These are phyloP conservation scores for Calliopum simillimum DNA, from an alignment of 2,888 invertebrate species.

Conservation along the genomic window DNA sequence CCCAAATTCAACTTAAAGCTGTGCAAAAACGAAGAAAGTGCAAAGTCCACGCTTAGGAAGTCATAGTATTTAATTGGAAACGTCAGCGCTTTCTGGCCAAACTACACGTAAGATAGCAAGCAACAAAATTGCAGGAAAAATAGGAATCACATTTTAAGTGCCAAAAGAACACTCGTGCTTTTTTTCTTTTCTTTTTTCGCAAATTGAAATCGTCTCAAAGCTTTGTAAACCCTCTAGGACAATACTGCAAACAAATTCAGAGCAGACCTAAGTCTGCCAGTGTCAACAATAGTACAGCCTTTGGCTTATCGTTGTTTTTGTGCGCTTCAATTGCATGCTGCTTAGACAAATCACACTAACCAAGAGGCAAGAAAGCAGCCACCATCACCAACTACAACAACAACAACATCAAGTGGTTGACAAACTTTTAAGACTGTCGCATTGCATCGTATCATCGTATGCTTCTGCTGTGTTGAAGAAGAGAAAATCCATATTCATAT, in stretches of 20 bases:
- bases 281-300: background rate
- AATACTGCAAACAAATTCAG: constrained; percentile 6
- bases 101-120: too few species aligned
- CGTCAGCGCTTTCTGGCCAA: background rate
- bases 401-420: constrained; percentile 9
- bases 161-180: constrained; percentile 4
- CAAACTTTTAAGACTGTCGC: constrained; percentile 11
- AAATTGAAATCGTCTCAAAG: constrained; percentile 19
- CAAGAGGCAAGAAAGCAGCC: too few species aligned
- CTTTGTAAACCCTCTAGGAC: constrained; percentile 14
- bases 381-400: too few species aligned
- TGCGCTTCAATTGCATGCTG: background rate
- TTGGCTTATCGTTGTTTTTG: constrained; percentile 5
- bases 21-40: background rate
- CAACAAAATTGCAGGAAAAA: background rate
- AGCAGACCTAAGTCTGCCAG: background rate
- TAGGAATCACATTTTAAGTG: constrained; percentile 19
- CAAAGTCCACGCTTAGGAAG: background rate
- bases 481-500: constrained; percentile 19
- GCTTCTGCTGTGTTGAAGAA: constrained; percentile 9
- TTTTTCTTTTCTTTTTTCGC: background rate
- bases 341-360: background rate
- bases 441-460: background rate
- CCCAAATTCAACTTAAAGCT: background rate
- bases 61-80: constrained; percentile 9